Evolutionary conservation across 2,113 vertebrate species (phyloP), one percentile per base, ranked within the genome.

Genomic region (Theristicus caerulescens): DNA sequence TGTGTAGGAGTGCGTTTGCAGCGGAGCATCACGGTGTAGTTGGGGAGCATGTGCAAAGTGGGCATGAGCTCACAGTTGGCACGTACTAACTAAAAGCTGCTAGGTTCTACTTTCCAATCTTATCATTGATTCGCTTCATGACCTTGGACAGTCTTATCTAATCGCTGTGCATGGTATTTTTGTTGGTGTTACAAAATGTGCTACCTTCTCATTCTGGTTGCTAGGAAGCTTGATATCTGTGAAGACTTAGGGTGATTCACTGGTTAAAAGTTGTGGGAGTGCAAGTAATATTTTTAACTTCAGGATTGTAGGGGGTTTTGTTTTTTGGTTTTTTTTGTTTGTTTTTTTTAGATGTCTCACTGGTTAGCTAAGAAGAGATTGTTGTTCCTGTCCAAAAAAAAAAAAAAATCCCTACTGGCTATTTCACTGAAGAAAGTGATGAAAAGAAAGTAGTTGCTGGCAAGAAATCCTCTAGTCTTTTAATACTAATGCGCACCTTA

Each of bases 11-110:
- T 7, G 12, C 6, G 1, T 57, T 57, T 83, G 54, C 58, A 32
- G 36, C 2, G 1, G 59, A 40, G 46, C 71, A 25, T 42, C 36
- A 7, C 0, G 0, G 16, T 16, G 25, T 7, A 2, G 31, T 3
- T 0, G 5, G 22, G 58, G 29, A 70, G 21, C 42, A 7, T 0
- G 0, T 22, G 38, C 12, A 16, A 32, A 85, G n/a, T 2, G 8
- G 58, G 62, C 18, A 6, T 1, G 55, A 80, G 52, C 71, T 88
- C 32, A 20, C 74, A 1, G 2, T 47, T 59, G 57, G 27, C 73
- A 55, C 0, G 0, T 4, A 5, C 11, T 1, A 27, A 46, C 6
- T 16, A 7, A 17, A 25, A 6, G 25, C 52, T 61, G 46, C 71
- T 61, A 13, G 20, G 34, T 82, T 62, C 11, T 51, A 7, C 26